phyloP scores from a whole-genome alignment of 2,797 vertebrate species.

The Brachyrhaphis roseni region DNA sequence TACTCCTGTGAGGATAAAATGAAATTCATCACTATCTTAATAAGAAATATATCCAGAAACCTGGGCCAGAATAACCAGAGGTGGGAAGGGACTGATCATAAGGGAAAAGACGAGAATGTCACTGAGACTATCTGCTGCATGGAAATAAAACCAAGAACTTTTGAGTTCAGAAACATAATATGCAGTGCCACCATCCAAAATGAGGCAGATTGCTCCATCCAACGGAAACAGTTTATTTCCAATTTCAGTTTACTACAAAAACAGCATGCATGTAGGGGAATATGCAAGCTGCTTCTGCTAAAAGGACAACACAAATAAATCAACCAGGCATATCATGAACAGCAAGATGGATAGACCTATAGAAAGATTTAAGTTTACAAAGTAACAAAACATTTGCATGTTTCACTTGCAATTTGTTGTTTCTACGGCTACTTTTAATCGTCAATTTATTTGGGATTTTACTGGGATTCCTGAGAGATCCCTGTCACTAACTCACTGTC shows the following conservation, averaged over 20 bases:
- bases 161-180: slow-evolving; percentile 35
- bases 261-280: slow-evolving; percentile 4
- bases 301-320: slow-evolving; percentile 52
- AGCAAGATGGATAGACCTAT: background rate
- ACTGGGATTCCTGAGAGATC: slow-evolving; percentile 59
- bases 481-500: slow-evolving; percentile 40
- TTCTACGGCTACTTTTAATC: slow-evolving; percentile 62
- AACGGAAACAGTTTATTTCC: background rate
- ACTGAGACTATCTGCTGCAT: slow-evolving; percentile 5
- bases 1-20: slow-evolving; percentile 82
- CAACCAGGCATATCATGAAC: background rate
- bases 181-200: slow-evolving; percentile 36
- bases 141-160: slow-evolving; percentile 17
- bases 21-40: slow-evolving; percentile 50
- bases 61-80: slow-evolving; percentile 8
- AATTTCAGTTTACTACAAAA: slow-evolving; percentile 1
- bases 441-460: slow-evolving; percentile 73
- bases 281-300: slow-evolving; percentile 23
- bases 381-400: slow-evolving; percentile 72
- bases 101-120: slow-evolving; percentile 12
- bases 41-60: slow-evolving; percentile 32
- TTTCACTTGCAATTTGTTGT: slow-evolving; percentile 68
- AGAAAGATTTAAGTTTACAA: slow-evolving; percentile 50
- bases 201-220: slow-evolving; percentile 13
- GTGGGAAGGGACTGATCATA: slow-evolving; percentile 9